Evolutionary conservation across 2,888 invertebrate species (phyloP).

Genomic region (Nephrotoma appendiculata): DNA sequence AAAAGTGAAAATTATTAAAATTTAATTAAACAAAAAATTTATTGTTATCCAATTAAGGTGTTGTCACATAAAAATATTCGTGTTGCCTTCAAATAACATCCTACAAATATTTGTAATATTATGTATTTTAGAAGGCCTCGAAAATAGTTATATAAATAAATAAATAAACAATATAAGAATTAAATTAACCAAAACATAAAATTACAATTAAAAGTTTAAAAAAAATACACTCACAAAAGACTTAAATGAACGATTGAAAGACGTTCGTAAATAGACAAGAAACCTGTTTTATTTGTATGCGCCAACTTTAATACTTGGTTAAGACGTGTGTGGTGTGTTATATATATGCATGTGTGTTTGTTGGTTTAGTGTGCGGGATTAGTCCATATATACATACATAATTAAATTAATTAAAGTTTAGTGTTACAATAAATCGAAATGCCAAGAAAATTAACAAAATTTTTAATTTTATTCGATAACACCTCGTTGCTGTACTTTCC

Average conservation of each 20-base stretch:
- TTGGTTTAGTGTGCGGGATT: neutral
- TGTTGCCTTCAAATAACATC: neutral
- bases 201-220: neutral
- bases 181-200: neutral
- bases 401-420: neutral
- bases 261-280: neutral
- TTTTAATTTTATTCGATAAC: constrained; percentile 86
- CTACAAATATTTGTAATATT: neutral
- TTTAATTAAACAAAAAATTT: neutral
- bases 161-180: neutral
- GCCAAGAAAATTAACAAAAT: constrained; percentile 82
- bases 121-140: neutral
- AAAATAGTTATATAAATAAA: neutral
- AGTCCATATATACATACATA: no score
- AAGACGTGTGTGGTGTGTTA: neutral
- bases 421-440: constrained; percentile 32
- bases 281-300: neutral
- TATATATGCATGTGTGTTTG: neutral
- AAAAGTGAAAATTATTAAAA: neutral
- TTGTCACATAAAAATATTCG: neutral
- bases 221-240: neutral
- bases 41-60: neutral
- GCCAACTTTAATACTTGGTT: neutral
- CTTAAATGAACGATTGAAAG: neutral
- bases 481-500: constrained; percentile 86